Conservation (phyloP, 2,888 invertebrate species). For the Hypercompe scribonia region DNA sequence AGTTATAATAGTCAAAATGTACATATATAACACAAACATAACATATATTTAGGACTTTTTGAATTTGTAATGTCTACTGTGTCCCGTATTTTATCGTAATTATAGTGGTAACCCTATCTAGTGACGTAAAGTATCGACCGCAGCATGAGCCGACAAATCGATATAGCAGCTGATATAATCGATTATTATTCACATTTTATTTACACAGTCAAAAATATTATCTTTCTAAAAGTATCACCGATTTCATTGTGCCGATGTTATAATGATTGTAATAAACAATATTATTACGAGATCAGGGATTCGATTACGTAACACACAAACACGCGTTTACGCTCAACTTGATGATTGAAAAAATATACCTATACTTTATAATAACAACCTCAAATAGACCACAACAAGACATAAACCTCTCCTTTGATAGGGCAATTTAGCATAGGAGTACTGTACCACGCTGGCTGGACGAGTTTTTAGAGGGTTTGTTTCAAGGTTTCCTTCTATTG, state of each 20-base stretch:
- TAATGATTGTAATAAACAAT: background rate
- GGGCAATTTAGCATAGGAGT: too few relatives aligned
- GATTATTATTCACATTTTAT: background rate
- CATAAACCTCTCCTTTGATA: too few relatives aligned
- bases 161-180: conserved; percentile 39
- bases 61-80: background rate
- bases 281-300: background rate
- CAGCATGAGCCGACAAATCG: conserved; percentile 43
- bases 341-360: background rate
- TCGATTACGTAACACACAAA: background rate
- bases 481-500: too few relatives aligned
- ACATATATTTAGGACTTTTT: background rate
- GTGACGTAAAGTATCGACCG: conserved; percentile 67
- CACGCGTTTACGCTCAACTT: background rate
- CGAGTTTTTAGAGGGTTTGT: too few relatives aligned
- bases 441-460: too few relatives aligned
- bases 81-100: background rate
- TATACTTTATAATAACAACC: too few relatives aligned
- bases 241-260: background rate
- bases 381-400: too few relatives aligned
- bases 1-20: too few relatives aligned
- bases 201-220: background rate
- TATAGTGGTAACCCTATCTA: conserved; percentile 39
- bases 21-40: too few relatives aligned
- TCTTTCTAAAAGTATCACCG: background rate